phyloP scores from a whole-genome alignment of 64 coral and sea anemone species.

The Catalaphyllia jardinei region DNA sequence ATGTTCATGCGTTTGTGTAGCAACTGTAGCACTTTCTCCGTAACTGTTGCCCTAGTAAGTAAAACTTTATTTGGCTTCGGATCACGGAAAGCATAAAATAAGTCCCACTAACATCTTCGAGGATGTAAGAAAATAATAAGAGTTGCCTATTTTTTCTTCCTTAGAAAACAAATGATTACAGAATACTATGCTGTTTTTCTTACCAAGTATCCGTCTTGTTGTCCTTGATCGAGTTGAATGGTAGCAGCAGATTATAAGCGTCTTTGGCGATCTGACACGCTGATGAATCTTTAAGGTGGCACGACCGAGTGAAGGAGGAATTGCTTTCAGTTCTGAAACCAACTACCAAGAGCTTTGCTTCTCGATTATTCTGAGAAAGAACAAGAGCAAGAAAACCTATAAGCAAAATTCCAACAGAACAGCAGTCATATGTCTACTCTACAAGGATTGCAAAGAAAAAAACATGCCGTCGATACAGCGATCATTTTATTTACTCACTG shows the following conservation, averaged over 20 bases:
- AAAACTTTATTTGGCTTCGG: too few species aligned
- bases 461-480: too few species aligned
- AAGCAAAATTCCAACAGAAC: neutral
- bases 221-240: conserved; percentile 62
- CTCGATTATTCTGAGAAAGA: conserved; percentile 79
- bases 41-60: too few species aligned
- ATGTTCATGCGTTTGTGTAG: too few species aligned
- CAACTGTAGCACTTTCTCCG: too few species aligned
- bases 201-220: conserved; percentile 66
- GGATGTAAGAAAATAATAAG: too few species aligned
- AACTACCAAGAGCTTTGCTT: conserved; percentile 67
- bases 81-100: too few species aligned
- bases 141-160: too few species aligned
- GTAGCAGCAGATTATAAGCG: conserved; percentile 66
- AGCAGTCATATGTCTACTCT: too few species aligned
- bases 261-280: conserved; percentile 59
- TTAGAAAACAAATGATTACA: neutral
- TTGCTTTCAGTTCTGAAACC: conserved; percentile 67
- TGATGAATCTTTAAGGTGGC: conserved; percentile 65
- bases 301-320: conserved; percentile 59
- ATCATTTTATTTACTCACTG: too few species aligned
- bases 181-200: neutral
- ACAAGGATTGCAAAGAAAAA: too few species aligned
- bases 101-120: too few species aligned
- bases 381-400: neutral